phyloP scores from a whole-genome alignment of 2,113 vertebrate species.

The Syngnathus scovelli region DNA sequence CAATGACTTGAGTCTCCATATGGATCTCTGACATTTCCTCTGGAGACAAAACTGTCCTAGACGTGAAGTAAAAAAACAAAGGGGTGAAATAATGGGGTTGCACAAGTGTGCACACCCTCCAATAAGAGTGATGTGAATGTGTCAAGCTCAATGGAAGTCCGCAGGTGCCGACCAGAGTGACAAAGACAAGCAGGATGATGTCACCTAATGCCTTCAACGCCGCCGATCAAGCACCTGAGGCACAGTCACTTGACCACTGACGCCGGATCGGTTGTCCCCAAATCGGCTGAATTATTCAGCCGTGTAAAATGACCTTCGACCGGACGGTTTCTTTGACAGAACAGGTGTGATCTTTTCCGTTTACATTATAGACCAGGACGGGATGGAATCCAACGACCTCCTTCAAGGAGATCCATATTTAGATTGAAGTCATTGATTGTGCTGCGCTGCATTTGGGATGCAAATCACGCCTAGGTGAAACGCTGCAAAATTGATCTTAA shows the following conservation, averaged over 20 bases:
- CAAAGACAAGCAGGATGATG: slow-evolving; percentile 10
- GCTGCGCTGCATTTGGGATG: slow-evolving; percentile 43
- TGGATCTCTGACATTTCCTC: background rate
- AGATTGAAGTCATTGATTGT: slow-evolving; percentile 51
- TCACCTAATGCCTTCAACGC: slow-evolving; percentile 35
- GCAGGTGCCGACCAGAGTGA: background rate
- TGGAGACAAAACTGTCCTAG: too few species aligned
- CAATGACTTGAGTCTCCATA: background rate
- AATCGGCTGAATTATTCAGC: slow-evolving; percentile 63
- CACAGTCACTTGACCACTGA: slow-evolving; percentile 54
- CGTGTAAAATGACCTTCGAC: slow-evolving; percentile 40
- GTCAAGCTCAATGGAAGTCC: too few species aligned
- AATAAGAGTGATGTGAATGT: too few species aligned
- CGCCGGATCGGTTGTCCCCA: slow-evolving; percentile 49
- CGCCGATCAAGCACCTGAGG: too few species aligned
- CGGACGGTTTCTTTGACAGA: background rate
- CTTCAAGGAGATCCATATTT: slow-evolving; percentile 38
- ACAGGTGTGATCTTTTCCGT: background rate
- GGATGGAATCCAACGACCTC: slow-evolving; percentile 11
- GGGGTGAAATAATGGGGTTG: too few species aligned
- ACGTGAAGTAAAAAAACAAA: too few species aligned
- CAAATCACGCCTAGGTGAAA: slow-evolving; percentile 42
- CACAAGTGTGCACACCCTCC: too few species aligned
- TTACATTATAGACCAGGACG: slow-evolving; percentile 11
- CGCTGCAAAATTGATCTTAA: slow-evolving; percentile 55